Evolutionary conservation across 2,888 invertebrate species (phyloP), one percentile per base, ranked within the genome.

Genomic region (Troides helena): DNA sequence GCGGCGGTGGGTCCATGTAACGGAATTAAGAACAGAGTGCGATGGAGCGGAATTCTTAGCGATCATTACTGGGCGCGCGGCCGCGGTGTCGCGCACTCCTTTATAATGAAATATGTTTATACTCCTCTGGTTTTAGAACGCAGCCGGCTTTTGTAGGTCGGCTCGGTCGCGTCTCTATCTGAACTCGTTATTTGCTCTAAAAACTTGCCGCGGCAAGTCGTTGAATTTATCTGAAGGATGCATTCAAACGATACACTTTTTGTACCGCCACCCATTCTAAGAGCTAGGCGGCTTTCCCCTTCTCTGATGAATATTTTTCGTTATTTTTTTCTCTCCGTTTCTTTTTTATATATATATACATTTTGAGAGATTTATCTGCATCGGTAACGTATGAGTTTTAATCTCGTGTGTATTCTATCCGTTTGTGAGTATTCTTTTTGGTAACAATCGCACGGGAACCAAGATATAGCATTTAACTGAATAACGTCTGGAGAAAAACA

Each of bases 41-140:
- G 85, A 89, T 91, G 90, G 81, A 85, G 90, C 87, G 86, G 81
- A 84, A 87, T 86, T 90, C 91, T 92, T 91, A 85, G 88, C 85
- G 89, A 88, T 92, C 91, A 89, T 92, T 92, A 92, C 84, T 88
- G 79, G 77, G 77, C 74, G 74, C 72, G 69, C 88, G 79, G 77
- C 77, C 74, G 74, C 72, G 69, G 74, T 75, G 74, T 69, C 73
- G 64, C 53, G 50, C 39, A 39, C 74, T 74, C 77, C 78, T 78
- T 79, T 77, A 77, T 79, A 74, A 77, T 78, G 76, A 76, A 77
- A 78, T 77, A 76, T 76, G 74, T 76, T 77, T 75, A 75, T 74
- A 76, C 73, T 74, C 73, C 75, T 74, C 72, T 73, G 69, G 75
- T 72, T 76, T 78, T 75, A 76, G 77, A 77, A 76, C 73, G 72